A percentile compares a stretch with the other conserved stretches of the same genome.
Conservation (phyloP, 2,797 vertebrate species). For the Chaunax sp. region DNA sequence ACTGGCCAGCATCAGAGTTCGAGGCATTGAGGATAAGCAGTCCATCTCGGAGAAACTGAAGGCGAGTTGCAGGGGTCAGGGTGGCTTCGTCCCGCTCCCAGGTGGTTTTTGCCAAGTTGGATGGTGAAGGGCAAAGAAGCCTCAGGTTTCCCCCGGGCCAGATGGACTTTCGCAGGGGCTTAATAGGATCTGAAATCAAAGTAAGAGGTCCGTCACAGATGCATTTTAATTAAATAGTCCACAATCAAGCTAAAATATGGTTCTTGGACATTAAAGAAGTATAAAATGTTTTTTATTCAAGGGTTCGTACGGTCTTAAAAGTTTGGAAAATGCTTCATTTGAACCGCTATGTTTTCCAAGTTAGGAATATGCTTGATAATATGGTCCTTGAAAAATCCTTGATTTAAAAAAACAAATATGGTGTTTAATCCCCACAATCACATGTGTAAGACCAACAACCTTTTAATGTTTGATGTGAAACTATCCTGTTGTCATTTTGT, state of each 20-base stretch:
- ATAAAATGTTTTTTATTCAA: too few relatives aligned
- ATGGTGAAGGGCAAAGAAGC: conserved; percentile 74
- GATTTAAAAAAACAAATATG: too few relatives aligned
- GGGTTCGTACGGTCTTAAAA: too few relatives aligned
- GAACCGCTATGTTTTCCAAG: too few relatives aligned
- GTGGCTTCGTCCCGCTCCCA: conserved; percentile 69
- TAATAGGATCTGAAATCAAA: conserved; percentile 64
- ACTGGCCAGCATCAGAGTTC: conserved; percentile 53
- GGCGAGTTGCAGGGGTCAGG: conserved; percentile 43
- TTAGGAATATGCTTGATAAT: too few relatives aligned
- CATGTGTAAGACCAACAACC: too few relatives aligned
- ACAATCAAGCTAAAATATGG: background rate
- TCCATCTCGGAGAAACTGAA: conserved; percentile 63
- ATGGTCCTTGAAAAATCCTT: too few relatives aligned
- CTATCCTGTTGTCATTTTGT: too few relatives aligned
- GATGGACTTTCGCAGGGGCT: conserved; percentile 44
- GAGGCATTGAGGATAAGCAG: conserved; percentile 76
- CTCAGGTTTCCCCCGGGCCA: conserved; percentile 61
- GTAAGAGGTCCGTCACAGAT: background rate
- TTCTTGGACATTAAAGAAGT: background rate
- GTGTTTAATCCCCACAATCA: too few relatives aligned
- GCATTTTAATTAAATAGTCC: background rate
- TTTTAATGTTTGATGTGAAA: too few relatives aligned
- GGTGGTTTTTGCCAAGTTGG: conserved; percentile 71
- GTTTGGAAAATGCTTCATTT: too few relatives aligned